Evolutionary conservation across 2,797 vertebrate genomes (phyloP).

Genomic region (Pipistrellus pygmaeus): DNA sequence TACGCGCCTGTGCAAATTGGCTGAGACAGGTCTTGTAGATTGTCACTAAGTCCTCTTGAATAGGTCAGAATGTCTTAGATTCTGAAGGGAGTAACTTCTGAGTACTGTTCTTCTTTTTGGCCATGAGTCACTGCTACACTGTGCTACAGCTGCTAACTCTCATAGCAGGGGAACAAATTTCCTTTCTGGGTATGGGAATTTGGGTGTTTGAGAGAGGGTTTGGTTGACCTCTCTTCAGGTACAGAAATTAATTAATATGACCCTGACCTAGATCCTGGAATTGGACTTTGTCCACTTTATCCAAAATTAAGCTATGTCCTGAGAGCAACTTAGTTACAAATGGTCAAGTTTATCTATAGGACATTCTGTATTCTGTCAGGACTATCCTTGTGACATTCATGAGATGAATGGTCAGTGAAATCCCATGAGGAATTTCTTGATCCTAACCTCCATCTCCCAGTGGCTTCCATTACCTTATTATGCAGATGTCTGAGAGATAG

Average conservation of each 20-base stretch:
- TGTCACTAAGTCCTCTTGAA: background rate
- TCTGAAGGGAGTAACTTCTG: background rate
- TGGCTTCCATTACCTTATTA: slow-evolving; percentile 4
- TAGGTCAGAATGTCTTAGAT: slow-evolving; percentile 12
- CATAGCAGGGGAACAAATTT: background rate
- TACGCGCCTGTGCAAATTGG: background rate
- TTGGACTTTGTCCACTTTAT: slow-evolving; percentile 12
- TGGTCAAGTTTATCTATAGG: background rate
- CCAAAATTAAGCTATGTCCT: background rate
- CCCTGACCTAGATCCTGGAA: background rate
- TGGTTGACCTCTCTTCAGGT: background rate
- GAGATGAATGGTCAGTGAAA: background rate
- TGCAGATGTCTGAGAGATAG: background rate
- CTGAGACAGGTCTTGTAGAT: background rate
- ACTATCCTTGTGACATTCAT: slow-evolving; percentile 10
- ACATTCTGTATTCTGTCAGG: background rate
- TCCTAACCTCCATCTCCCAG: background rate
- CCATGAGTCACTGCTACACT: background rate
- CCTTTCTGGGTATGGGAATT: background rate
- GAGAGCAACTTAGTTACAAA: slow-evolving; percentile 19
- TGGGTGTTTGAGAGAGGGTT: background rate
- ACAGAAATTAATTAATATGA: background rate
- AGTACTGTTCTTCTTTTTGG: background rate
- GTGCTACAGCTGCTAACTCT: background rate
- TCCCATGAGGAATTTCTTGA: slow-evolving; percentile 28